Percentiles rank a stretch among this genome's conserved stretches.
phyloP scores from a whole-genome alignment of 2,888 invertebrate species.

The Folsomia candida region DNA sequence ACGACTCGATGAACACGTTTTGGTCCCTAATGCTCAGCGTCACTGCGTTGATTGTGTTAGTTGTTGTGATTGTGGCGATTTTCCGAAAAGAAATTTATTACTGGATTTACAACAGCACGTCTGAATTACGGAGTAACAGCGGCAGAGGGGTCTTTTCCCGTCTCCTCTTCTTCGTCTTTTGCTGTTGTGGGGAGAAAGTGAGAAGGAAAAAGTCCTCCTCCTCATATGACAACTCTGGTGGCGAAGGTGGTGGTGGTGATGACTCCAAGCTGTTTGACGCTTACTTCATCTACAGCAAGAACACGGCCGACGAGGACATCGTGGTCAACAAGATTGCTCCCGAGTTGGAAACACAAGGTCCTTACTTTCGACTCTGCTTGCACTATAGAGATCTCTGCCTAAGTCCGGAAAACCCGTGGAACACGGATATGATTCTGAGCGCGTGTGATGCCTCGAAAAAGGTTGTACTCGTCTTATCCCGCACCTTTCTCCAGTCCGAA shows the following conservation, averaged over 20 bases:
- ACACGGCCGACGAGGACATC: constrained; percentile 67
- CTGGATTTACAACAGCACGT: constrained; percentile 18
- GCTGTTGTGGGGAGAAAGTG: constrained; percentile 15
- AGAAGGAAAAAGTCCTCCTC: constrained; percentile 65
- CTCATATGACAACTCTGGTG: not conserved
- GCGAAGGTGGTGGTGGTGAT: constrained; percentile 46
- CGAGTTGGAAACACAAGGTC: constrained; percentile 55
- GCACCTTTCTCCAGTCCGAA: constrained; percentile 80
- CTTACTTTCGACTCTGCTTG: constrained; percentile 61
- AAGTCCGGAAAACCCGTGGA: constrained; percentile 52
- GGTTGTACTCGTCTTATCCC: constrained; percentile 81
- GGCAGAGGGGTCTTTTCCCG: not conserved
- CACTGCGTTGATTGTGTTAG: constrained; percentile 26
- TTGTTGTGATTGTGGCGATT: constrained; percentile 33
- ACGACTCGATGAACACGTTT: constrained; percentile 3
- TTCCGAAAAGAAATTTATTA: constrained; percentile 44
- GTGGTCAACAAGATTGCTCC: constrained; percentile 55
- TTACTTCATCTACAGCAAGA: constrained; percentile 83
- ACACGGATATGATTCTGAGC: constrained; percentile 56
- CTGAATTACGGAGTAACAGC: not conserved
- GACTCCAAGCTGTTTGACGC: constrained; percentile 67
- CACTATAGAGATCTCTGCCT: constrained; percentile 67
- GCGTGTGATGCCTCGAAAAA: constrained; percentile 59
- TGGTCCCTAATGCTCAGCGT: constrained; percentile 34
- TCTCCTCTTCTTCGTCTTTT: constrained; percentile 15